Percentiles rank a stretch among this genome's conserved stretches.
phyloP scores from a whole-genome alignment of 2,797 vertebrate species.

The Urocyon cinereoargenteus region DNA sequence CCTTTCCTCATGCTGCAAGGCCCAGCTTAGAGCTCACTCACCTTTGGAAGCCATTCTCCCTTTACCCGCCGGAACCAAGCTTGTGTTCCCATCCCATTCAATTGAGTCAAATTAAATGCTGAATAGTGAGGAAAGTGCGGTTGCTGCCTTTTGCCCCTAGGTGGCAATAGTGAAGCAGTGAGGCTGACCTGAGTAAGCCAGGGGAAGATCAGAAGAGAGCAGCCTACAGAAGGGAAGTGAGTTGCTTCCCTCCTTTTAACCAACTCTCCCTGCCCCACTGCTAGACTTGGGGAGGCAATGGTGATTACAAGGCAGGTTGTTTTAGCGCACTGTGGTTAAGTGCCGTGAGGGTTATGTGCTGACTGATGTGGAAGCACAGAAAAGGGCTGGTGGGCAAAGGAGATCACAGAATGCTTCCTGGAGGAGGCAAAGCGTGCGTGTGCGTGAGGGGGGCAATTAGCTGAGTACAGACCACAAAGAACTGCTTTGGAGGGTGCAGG shows the following conservation, averaged over 20 bases:
- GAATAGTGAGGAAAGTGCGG: not conserved
- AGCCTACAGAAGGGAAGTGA: not conserved
- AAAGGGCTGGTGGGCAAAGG: not conserved
- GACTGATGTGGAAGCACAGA: not conserved
- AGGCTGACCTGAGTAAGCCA: not conserved
- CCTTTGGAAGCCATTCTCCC: not conserved
- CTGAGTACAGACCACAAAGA: not conserved
- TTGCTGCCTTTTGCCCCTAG: not conserved
- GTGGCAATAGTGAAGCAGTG: slow-evolving; percentile 53
- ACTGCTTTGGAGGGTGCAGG: not conserved
- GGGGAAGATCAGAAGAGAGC: slow-evolving; percentile 5
- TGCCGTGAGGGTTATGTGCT: not conserved
- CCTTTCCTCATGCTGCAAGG: not conserved
- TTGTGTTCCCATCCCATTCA: slow-evolving; percentile 47
- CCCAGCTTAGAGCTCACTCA: slow-evolving; percentile 11
- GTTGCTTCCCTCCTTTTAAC: not conserved
- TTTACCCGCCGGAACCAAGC: not conserved
- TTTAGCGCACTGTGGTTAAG: not conserved
- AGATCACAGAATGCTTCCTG: not conserved
- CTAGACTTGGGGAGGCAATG: not conserved
- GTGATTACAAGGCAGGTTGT: not conserved
- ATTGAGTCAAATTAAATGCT: slow-evolving; percentile 26
- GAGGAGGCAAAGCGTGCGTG: not conserved
- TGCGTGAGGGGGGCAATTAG: not conserved
- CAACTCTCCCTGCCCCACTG: not conserved